Conservation (phyloP, 1,140 invertebrate genomes). For the Apis florea region DNA sequence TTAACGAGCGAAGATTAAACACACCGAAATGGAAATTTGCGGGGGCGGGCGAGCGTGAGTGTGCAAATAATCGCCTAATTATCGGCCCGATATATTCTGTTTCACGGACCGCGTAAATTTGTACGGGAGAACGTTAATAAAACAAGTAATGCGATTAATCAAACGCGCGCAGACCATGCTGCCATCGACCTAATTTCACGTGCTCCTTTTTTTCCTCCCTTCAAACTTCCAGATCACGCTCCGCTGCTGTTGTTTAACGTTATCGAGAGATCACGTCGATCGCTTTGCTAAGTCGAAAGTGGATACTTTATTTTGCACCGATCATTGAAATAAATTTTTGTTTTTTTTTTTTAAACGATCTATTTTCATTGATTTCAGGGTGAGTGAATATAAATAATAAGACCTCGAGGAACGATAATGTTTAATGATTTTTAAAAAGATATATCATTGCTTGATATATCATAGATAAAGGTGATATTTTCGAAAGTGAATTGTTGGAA, state of each 20-base stretch:
- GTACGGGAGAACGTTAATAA: slow-evolving; percentile 8
- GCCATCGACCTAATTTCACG: neutral
- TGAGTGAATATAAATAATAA: too few relatives aligned
- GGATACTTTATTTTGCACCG: too few relatives aligned
- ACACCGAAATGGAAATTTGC: neutral
- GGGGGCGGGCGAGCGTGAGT: neutral
- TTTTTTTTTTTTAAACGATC: too few relatives aligned
- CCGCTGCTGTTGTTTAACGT: neutral
- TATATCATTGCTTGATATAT: too few relatives aligned
- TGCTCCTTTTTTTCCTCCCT: neutral
- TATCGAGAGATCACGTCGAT: neutral
- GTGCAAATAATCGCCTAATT: slow-evolving; percentile 30
- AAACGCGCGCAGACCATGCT: neutral
- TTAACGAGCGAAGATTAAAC: slow-evolving; percentile 23
- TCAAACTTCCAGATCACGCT: neutral
- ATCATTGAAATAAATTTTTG: too few relatives aligned
- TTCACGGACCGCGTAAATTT: neutral
- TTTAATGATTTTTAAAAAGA: too few relatives aligned
- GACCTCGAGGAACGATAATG: too few relatives aligned
- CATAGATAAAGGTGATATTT: too few relatives aligned
- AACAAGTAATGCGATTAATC: slow-evolving; percentile 4
- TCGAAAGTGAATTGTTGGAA: too few relatives aligned
- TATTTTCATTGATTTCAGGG: too few relatives aligned
- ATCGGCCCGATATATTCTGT: neutral
- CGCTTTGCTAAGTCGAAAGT: too few relatives aligned